Base-by-base conservation (phyloP, 2,888 invertebrate species). In the Macrosiphum euphorbiae region DNA sequence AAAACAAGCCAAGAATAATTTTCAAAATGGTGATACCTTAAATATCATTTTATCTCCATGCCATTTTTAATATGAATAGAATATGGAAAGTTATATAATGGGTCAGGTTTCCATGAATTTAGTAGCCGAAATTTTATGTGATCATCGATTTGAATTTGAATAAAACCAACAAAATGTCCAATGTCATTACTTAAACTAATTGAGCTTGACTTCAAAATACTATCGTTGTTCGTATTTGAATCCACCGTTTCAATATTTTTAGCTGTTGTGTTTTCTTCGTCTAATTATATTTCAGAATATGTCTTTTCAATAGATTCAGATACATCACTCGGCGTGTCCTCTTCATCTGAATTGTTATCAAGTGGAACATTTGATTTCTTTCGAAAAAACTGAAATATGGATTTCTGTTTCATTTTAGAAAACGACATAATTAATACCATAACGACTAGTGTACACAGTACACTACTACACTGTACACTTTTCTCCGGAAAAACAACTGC, bases 81-180 rank as follows among this genome's bases (percentile, higher is more conserved):
- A 92, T 86, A 94, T 26, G 94, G 94, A 52, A 94, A 92, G 7
- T 50, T 35, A 78, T 47, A 87, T 58, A 90, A 55, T 84, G 35
- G 26, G 26, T 87, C 86, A 24, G 94, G 91, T 78, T 92, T 67
- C 94, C 94, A 94, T 67, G 84, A 84, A 84, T 91, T 91, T 47
- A 78, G 78, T 78, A 78, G 35, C 78, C 78, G 3, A 78, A 78
- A 78, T 78, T 35, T 78, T 35, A 35, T 78, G 20, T 78, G 78
- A 78, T 78, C n/a, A 78, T 78, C 78, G n/a, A 78, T 67, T 55
- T 24, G 55, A 55, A 55, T 55, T 67, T 67, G 10, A 67, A 67
- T n/a, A 35, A 35, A 3, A 78, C n/a, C 16, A 78, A 78, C n/a
- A 78, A 78, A 78, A 78, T 78, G n/a, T 16, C 78, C 78, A 35